Evolutionary conservation across 2,888 invertebrate species (phyloP).

Genomic region (Autographa gamma): DNA sequence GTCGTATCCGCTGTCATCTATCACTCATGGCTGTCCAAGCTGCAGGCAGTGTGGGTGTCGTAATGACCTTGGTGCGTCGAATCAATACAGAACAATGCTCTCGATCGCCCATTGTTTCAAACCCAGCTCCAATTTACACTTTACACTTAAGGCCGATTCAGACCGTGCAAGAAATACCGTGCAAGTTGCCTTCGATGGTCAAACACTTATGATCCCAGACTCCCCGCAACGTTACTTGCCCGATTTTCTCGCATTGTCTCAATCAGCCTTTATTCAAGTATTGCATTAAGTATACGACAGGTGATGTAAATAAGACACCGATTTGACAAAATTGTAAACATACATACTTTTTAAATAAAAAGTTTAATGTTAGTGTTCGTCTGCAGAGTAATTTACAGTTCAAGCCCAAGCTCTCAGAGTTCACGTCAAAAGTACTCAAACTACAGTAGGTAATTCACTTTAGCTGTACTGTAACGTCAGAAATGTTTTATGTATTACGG

Average conservation of each 20-base stretch:
- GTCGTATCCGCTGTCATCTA: constrained; percentile 51
- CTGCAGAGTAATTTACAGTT: constrained; percentile 19
- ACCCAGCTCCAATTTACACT: constrained; percentile 54
- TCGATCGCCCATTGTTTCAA: constrained; percentile 76
- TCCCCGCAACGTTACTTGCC: too few relatives aligned
- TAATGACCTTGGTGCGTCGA: constrained; percentile 72
- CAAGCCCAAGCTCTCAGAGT: not conserved
- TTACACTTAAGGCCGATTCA: too few relatives aligned
- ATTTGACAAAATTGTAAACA: constrained; percentile 44
- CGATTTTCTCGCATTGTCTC: too few relatives aligned
- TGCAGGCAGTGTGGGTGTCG: constrained; percentile 65
- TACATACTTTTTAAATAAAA: constrained; percentile 25
- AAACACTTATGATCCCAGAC: too few relatives aligned
- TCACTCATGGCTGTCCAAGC: constrained; percentile 51
- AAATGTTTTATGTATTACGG: not conserved
- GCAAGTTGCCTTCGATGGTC: too few relatives aligned
- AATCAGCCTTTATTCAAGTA: constrained; percentile 20
- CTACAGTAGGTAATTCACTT: not conserved
- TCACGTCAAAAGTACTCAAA: constrained; percentile 1
- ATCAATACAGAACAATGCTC: constrained; percentile 73
- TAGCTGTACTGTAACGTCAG: not conserved
- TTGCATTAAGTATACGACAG: constrained; percentile 42
- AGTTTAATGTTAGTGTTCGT: constrained; percentile 32
- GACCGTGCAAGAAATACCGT: too few relatives aligned
- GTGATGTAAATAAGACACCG: constrained; percentile 49